phyloP scores from a whole-genome alignment of 2,888 invertebrate genomes.

The Lasioglossum pauxillum region DNA sequence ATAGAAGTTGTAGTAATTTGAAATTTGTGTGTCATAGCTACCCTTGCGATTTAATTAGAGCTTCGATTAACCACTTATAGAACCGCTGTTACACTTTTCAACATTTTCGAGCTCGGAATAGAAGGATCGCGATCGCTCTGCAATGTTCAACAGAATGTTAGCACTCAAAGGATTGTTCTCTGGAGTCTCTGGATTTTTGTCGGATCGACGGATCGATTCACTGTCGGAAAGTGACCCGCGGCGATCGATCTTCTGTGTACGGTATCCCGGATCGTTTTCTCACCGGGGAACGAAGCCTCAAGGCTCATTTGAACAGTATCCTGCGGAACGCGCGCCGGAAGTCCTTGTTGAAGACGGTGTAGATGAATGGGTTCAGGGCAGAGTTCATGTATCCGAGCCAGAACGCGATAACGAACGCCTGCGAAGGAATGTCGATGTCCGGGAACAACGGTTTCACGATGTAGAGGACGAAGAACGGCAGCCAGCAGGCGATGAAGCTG shows the following conservation, averaged over 20 bases:
- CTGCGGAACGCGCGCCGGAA: conserved; percentile 97
- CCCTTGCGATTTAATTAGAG: neutral
- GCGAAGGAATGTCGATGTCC: conserved; percentile 90
- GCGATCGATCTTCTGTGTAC: conserved; percentile 17
- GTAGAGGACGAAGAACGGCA: conserved; percentile 98
- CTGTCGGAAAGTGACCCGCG: neutral
- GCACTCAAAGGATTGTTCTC: neutral
- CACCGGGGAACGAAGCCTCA: conserved; percentile 3
- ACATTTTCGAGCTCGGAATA: neutral
- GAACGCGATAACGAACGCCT: conserved; percentile 96
- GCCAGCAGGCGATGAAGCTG: conserved; percentile 99
- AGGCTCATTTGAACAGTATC: conserved; percentile 95
- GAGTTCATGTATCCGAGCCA: conserved; percentile 99
- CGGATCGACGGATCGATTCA: neutral
- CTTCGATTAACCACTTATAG: neutral
- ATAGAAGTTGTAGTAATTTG: neutral
- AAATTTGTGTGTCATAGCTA: neutral
- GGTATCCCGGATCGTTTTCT: conserved; percentile 24
- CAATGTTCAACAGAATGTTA: neutral
- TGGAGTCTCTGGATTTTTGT: neutral
- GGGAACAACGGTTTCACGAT: conserved; percentile 93
- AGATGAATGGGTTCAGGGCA: conserved; percentile 97
- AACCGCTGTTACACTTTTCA: neutral
- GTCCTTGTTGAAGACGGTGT: conserved; percentile 99
- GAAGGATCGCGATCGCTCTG: neutral